Percentiles rank a stretch among this genome's conserved stretches.
These are phyloP conservation scores for Saguinus midas DNA, from an alignment of 2,113 vertebrate genomes.

Conservation along the genomic window DNA sequence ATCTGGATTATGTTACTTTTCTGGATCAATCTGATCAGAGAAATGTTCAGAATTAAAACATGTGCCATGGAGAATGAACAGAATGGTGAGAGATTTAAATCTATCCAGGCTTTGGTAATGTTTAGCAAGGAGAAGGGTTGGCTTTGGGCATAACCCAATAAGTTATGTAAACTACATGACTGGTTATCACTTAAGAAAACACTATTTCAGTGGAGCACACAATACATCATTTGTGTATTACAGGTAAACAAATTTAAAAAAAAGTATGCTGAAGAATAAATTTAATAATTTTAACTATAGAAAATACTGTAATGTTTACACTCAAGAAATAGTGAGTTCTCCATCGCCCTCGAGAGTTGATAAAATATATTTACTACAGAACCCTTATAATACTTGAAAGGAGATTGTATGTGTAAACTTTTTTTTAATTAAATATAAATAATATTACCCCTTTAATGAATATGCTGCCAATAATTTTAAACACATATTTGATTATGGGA, in stretches of 20 bases:
- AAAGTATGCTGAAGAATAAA: not conserved
- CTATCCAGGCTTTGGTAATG: not conserved
- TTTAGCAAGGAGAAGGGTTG: not conserved
- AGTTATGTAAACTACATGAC: not conserved
- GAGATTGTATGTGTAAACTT: not conserved
- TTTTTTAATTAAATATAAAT: not conserved
- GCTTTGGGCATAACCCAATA: not conserved
- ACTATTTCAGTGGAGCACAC: rapidly evolving
- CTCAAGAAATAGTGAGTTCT: not conserved
- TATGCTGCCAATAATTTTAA: not conserved
- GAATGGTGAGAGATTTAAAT: not conserved
- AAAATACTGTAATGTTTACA: not conserved
- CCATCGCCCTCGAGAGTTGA: not conserved
- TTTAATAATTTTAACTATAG: not conserved
- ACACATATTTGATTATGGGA: not conserved
- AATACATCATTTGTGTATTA: not conserved
- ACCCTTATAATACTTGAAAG: not conserved
- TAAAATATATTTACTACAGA: not conserved
- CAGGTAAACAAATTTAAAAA: not conserved
- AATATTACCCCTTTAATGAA: not conserved
- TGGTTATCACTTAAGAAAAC: not conserved
- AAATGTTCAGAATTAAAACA: not conserved
- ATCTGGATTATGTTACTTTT: not conserved
- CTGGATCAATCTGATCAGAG: not conserved
- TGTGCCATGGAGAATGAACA: not conserved